Evolutionary conservation across 2,113 vertebrate species (phyloP).

Genomic region (Corythaeola cristata): DNA sequence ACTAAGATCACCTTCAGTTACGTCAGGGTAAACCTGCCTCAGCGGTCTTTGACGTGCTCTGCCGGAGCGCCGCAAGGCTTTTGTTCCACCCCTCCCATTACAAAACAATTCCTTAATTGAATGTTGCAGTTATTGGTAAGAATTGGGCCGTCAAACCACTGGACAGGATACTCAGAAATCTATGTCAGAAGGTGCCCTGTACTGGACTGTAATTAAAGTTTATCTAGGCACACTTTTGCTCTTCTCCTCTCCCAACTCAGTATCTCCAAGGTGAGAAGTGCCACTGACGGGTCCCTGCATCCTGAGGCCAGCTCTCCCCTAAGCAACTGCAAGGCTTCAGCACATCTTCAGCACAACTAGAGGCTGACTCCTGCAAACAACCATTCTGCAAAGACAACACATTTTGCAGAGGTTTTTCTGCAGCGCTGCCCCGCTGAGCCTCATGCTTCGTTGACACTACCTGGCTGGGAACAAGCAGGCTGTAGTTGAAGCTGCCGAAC

Average conservation of each 20-base stretch:
- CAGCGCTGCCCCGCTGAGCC: rapidly evolving
- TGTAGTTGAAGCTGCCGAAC: neutral
- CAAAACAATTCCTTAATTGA: neutral
- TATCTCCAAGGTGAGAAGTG: neutral
- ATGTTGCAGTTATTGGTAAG: neutral
- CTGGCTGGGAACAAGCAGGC: neutral
- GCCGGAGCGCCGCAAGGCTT: neutral
- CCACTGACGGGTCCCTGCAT: neutral
- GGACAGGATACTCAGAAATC: neutral
- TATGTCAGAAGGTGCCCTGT: neutral
- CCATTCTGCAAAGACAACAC: neutral
- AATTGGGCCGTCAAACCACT: neutral
- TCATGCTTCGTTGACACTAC: neutral
- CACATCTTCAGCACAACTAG: neutral
- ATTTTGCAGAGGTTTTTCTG: neutral
- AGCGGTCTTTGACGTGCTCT: neutral
- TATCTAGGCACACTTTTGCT: neutral
- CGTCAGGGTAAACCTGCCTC: neutral
- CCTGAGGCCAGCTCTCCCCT: neutral
- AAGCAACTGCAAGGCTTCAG: neutral
- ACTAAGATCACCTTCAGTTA: neutral
- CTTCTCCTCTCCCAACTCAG: neutral
- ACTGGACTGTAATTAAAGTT: neutral
- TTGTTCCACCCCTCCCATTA: neutral
- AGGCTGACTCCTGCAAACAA: neutral